phyloP scores from a whole-genome alignment of 2,888 invertebrate genomes.

The Scelioninae gen. 2 region DNA sequence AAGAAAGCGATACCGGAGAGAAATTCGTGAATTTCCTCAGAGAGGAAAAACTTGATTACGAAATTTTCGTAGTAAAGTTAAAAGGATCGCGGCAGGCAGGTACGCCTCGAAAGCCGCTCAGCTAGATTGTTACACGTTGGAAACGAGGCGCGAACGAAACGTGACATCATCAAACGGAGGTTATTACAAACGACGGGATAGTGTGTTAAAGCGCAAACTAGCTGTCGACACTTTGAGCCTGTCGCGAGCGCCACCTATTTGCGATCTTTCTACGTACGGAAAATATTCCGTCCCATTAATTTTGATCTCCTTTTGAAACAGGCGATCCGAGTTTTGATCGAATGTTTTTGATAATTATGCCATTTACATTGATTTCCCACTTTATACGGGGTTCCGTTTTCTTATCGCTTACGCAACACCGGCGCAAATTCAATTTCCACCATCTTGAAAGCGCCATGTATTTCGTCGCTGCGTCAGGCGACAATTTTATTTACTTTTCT shows the following conservation, averaged over 20 bases:
- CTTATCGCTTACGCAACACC: constrained; percentile 17
- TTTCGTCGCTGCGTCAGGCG: constrained; percentile 9
- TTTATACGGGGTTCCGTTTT: constrained; percentile 20
- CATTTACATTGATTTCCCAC: constrained; percentile 37
- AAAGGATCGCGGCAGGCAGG: constrained; percentile 66
- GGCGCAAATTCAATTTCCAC: constrained; percentile 26
- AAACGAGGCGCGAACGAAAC: constrained; percentile 73
- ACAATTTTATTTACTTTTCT: constrained; percentile 15
- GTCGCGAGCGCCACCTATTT: constrained; percentile 54
- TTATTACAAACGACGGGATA: constrained; percentile 72
- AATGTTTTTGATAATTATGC: constrained; percentile 48
- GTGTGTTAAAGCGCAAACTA: constrained; percentile 71
- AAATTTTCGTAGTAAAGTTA: constrained; percentile 71
- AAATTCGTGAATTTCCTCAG: constrained; percentile 70
- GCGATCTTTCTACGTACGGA: constrained; percentile 40
- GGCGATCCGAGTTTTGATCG: constrained; percentile 17
- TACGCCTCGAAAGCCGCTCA: constrained; percentile 56
- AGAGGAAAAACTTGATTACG: constrained; percentile 73
- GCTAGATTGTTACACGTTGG: constrained; percentile 70
- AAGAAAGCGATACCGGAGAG: constrained; percentile 57
- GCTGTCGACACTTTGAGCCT: constrained; percentile 68
- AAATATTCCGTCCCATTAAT: constrained; percentile 47
- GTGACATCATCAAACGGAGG: constrained; percentile 71
- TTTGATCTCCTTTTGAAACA: constrained; percentile 38
- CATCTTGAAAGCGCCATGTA: constrained; percentile 9